phyloP scores from a whole-genome alignment of 2,113 vertebrate genomes.

The Sialia sialis region DNA sequence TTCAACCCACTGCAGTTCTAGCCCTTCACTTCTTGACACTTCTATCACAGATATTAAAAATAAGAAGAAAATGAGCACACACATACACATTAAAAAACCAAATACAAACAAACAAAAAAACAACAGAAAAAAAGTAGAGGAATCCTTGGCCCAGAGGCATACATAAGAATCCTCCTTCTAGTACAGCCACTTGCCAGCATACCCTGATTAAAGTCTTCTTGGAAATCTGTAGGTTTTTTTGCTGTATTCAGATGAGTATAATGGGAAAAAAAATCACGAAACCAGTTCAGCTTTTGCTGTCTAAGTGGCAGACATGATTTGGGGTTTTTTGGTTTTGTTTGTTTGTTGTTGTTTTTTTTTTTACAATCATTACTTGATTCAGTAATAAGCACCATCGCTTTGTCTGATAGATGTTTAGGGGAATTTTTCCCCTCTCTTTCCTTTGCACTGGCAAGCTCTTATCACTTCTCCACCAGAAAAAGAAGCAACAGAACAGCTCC shows the following conservation, averaged over 20 bases:
- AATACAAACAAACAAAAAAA: too few relatives aligned
- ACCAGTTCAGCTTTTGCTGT: not conserved
- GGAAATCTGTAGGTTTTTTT: not conserved
- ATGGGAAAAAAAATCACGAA: not conserved
- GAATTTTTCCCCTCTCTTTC: conserved; percentile 10
- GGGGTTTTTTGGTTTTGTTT: not conserved
- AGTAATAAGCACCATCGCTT: not conserved
- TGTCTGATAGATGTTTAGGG: not conserved
- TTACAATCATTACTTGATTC: not conserved
- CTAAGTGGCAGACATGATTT: not conserved
- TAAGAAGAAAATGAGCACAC: not conserved
- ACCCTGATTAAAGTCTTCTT: not conserved
- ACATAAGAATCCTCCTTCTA: not conserved
- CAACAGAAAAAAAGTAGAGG: not conserved
- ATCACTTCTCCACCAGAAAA: conserved; percentile 12
- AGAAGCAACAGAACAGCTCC: not conserved
- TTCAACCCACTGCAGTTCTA: not conserved
- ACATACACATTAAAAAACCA: too few relatives aligned
- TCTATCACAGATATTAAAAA: not conserved
- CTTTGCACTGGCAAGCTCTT: not conserved
- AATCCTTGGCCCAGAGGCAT: not conserved
- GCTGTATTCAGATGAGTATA: not conserved
- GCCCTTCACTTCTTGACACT: not conserved
- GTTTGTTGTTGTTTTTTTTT: not conserved
- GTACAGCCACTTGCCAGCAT: not conserved